Evolutionary conservation across 2,888 invertebrate genomes (phyloP), one percentile per base, ranked within the genome.

Genomic region (Mystacides longicornis): DNA sequence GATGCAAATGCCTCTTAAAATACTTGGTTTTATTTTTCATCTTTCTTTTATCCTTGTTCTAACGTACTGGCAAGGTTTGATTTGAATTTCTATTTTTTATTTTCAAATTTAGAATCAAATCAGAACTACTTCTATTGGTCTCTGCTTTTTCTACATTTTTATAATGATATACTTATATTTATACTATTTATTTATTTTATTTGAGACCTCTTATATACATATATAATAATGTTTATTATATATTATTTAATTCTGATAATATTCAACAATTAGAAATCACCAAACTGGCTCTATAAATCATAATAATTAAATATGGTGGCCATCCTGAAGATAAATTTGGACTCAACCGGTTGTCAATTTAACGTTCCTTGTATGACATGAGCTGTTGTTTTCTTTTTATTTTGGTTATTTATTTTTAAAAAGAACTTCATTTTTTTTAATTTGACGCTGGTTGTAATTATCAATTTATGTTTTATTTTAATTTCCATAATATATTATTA

Each of bases 301-400:
- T 54, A 43, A 31, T 31, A 27, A 16, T 31, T 11, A 43, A 21
- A 43, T 23, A 52, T 27, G 4, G 46, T 23, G 49, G 54, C 54
- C 54, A 54, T 54, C 53, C 48, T 49, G 31, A 37, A 49, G 18
- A 49, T n/a, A 33, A 16, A 21, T 5, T 45, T 45, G 16, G 16
- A 37, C 14, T 52, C 49, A 51, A 55, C 52, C 63, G 62, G 62
- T 59, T 62, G 61, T 61, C 54, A 59, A 55, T 61, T 61, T 61
- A 61, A 61, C 61, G 61, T 61, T 61, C 61, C 60, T 33, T 45
- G 22, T 37, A 51, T 51, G 37, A 56, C 49, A 54, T 49, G 23
- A 49, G 23, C 23, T 49, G 49, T 27, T 49, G 49, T 49, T 27
- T 27, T 27, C 11, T 37, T 16, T 14, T 37, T 37, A n/a, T n/a